Base-by-base conservation (phyloP, 2,888 invertebrate genomes). In the Tetranychus truncatus region DNA sequence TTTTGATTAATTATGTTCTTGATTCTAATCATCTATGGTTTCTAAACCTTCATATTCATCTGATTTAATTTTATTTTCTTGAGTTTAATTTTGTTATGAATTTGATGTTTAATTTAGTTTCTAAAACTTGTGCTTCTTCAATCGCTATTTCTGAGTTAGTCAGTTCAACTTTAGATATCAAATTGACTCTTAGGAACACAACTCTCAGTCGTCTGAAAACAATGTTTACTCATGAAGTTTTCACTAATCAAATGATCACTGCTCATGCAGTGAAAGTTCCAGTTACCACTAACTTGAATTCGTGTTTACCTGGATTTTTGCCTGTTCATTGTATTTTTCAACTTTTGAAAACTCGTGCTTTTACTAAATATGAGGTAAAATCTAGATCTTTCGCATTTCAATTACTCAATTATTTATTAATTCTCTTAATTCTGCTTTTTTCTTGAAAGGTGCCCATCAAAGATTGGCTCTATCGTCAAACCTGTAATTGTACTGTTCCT, bases 241-340 rank as follows among this genome's bases (percentile, higher is more conserved):
- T 96, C 81, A 95, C 95, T 0, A 96, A 96, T 83, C 94, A 95
- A 86, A 92, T 93, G 66, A 94, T 96, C 0, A 93, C 96, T 5
- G 88, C 92, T 0, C 95, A 95, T 83, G 96, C 96, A 0, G 92
- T 95, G 0, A 92, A 93, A 82, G 95, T 97, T 0, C 93, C 95
- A 0, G 95, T 96, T 0, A 97, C 96, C 0, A 88, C 87, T 0
- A 89, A 89, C 80, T 85, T 97, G 24, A 95, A 89, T 83, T 92
- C 91, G 66, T 89, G 89, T 80, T 91, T 94, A 80, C 88, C 89
- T 0, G 94, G 95, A 9, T 95, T 94, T 83, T 84, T 97, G 75
- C 95, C 96, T 0, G 91, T 96, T 20, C 95, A 96, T 83, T 96
- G 96, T 82, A 94, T 96, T 79, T 93, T 95, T 81, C 96, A 96